Percentiles rank a stretch among this genome's conserved stretches.
Conservation (phyloP, 2,888 invertebrate species). For the Leptopterna dolabrata region DNA sequence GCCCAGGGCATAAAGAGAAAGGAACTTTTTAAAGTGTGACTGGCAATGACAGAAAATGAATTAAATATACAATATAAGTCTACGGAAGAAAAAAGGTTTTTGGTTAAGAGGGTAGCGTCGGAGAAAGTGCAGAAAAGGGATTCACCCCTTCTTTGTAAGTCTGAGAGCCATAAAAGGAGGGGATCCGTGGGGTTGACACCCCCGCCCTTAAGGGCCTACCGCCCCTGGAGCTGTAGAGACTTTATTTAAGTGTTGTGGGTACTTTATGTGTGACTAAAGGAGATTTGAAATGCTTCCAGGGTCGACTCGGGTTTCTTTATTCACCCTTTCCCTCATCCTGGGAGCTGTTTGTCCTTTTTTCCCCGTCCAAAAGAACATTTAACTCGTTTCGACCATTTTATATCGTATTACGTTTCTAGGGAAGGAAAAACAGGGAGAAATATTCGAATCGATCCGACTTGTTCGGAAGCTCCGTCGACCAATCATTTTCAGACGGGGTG, state of each 20-base stretch:
- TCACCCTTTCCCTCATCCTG: constrained; percentile 17
- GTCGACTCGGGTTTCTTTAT: constrained; percentile 39
- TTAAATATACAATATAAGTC: constrained; percentile 54
- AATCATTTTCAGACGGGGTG: too few relatives aligned
- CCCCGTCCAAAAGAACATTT: constrained; percentile 25
- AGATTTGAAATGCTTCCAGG: constrained; percentile 57
- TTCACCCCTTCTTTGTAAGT: constrained; percentile 48
- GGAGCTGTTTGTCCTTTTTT: background rate
- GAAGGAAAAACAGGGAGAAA: background rate
- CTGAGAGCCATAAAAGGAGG: constrained; percentile 48
- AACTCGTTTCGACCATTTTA: constrained; percentile 37
- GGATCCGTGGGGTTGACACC: constrained; percentile 31
- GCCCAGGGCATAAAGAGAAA: background rate
- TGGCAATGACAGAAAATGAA: constrained; percentile 55
- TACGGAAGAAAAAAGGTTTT: constrained; percentile 36
- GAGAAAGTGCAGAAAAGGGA: constrained; percentile 50
- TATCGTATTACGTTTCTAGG: constrained; percentile 20
- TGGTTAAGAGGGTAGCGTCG: constrained; percentile 32
- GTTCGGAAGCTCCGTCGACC: too few relatives aligned
- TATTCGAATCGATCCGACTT: background rate
- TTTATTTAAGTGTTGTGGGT: constrained; percentile 59
- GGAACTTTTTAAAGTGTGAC: constrained; percentile 50
- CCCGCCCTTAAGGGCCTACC: constrained; percentile 30
- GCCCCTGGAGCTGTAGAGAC: constrained; percentile 47
- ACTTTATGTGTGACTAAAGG: constrained; percentile 58